phyloP scores from a whole-genome alignment of 2,888 invertebrate species.

The Cryptocheilus praepositus region DNA sequence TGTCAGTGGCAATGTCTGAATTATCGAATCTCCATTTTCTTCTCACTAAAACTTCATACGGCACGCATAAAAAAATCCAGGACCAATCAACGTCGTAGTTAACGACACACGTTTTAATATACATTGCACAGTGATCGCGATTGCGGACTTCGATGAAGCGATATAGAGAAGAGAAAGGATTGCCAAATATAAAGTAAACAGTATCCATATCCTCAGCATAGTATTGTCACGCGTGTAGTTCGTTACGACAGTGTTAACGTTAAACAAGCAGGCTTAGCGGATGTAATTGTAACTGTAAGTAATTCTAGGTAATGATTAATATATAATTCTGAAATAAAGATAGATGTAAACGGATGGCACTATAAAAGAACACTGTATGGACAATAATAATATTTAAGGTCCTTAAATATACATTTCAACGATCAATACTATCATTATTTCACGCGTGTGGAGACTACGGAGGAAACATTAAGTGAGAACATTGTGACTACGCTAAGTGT shows the following conservation, averaged over 20 bases:
- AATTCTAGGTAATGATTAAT: slow-evolving; percentile 61
- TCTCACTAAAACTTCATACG: no score
- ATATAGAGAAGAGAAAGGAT: slow-evolving; percentile 29
- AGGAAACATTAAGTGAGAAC: no score
- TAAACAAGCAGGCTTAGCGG: slow-evolving; percentile 48
- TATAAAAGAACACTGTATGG: slow-evolving; percentile 68
- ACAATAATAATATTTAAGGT: slow-evolving; percentile 73
- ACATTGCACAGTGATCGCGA: slow-evolving; percentile 31
- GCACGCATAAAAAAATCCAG: no score
- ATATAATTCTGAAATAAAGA: slow-evolving; percentile 56
- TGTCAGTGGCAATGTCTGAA: no score
- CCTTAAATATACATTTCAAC: slow-evolving; percentile 66
- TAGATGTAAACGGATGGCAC: slow-evolving; percentile 60
- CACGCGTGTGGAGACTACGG: neutral
- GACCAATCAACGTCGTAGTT: no score
- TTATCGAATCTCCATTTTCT: no score
- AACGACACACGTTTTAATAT: neutral
- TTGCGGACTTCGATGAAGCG: slow-evolving; percentile 28
- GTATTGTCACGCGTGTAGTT: slow-evolving; percentile 57
- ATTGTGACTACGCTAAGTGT: no score
- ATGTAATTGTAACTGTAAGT: slow-evolving; percentile 62
- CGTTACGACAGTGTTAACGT: slow-evolving; percentile 54
- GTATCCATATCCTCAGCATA: slow-evolving; percentile 50
- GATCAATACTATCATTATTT: slow-evolving; percentile 36
- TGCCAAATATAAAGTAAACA: slow-evolving; percentile 45